Evolutionary conservation across 2,888 invertebrate genomes (phyloP), one percentile per base, ranked within the genome.

Genomic region (Pyralis farinalis): DNA sequence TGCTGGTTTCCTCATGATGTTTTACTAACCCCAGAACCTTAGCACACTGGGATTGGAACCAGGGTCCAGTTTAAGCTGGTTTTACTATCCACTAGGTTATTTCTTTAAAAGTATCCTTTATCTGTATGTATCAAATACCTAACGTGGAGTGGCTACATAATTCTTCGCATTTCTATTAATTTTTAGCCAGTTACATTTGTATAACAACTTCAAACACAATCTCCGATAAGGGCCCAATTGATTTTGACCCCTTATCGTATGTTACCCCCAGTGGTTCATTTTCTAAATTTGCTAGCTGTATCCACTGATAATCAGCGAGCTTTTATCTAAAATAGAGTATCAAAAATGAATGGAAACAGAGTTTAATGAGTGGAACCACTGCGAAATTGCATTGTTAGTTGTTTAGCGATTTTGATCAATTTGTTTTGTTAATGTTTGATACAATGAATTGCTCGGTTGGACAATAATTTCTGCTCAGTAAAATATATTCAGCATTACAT

Each of bases 121-220:
- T n/a, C n/a, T n/a, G n/a, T n/a, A n/a, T n/a, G n/a, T n/a, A n/a
- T n/a, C n/a, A n/a, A n/a, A n/a, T n/a, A n/a, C n/a, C n/a, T n/a
- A n/a, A n/a, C n/a, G n/a, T n/a, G n/a, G n/a, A n/a, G n/a, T n/a
- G n/a, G n/a, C n/a, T n/a, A n/a, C n/a, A n/a, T n/a, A n/a, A n/a
- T n/a, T n/a, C n/a, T 16, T 16, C 16, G 16, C 16, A 16, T 16
- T 16, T 16, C 16, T 16, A 16, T 16, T 16, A 16, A 4, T 16
- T 11, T 30, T 73, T 73, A 78, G 58, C 59, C 43, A 44, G 63
- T 75, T 71, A 71, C 58, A 56, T 64, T 60, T 61, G 59, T 72
- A 77, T 71, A 75, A 75, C 73, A 70, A 74, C 76, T 77, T 69
- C 66, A 76, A 73, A 81, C 74, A 73, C 78, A 77, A 80, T 79